These are phyloP conservation scores for Diadumene lineata DNA, from an alignment of 92 coral and sea anemone species.

Conservation along the genomic window DNA sequence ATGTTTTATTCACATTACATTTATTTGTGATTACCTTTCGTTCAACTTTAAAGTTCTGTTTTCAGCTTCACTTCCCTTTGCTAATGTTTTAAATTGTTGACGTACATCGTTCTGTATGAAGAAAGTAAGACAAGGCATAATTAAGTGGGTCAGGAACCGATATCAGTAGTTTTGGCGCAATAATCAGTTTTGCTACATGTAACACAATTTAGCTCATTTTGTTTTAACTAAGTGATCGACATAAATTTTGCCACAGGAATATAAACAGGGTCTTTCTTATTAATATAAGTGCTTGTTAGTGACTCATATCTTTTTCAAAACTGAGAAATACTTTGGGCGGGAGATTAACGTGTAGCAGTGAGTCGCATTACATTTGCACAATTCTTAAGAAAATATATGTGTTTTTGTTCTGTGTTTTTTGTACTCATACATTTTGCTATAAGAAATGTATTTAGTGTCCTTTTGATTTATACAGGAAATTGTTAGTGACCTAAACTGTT, in stretches of 20 bases:
- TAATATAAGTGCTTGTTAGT: background rate
- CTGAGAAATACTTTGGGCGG: slow-evolving; percentile 8
- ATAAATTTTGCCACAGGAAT: no score
- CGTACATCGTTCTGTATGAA: background rate
- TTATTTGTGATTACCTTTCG: background rate
- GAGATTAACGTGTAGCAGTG: background rate
- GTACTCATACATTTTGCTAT: background rate
- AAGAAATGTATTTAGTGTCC: background rate
- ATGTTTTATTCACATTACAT: no score
- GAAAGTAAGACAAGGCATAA: no score
- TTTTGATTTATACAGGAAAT: no score
- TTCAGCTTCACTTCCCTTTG: background rate
- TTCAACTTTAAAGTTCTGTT: background rate
- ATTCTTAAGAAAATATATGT: background rate
- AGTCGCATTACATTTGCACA: background rate
- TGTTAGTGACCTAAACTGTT: background rate
- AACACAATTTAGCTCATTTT: background rate
- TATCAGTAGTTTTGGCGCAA: no score
- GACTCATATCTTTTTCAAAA: background rate
- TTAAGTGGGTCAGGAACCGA: no score
- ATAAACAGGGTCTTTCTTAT: slow-evolving; percentile 4
- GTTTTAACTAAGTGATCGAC: no score
- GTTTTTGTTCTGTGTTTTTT: background rate
- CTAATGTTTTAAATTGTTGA: background rate
- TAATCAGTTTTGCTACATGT: background rate